Evolutionary conservation across 2,113 vertebrate species (phyloP).

Genomic region (Anguilla rostrata): DNA sequence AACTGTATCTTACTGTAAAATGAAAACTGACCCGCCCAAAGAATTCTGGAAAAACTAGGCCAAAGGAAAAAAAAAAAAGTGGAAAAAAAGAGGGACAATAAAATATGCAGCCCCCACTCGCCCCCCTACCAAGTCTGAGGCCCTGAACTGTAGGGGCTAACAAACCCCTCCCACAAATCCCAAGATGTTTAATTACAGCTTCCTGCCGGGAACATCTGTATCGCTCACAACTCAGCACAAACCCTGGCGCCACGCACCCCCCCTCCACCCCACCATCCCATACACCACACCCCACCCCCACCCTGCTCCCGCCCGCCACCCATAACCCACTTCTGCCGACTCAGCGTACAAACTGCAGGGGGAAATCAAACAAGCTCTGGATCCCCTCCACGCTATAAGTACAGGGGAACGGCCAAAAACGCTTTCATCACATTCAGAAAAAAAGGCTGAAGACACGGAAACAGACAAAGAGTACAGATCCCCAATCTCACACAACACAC

Average conservation of each 20-base stretch:
- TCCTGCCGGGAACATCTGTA: constrained; percentile 14
- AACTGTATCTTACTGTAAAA: background rate
- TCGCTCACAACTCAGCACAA: background rate
- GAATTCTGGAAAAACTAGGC: background rate
- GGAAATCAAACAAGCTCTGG: background rate
- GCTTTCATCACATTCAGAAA: background rate
- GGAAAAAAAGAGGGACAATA: background rate
- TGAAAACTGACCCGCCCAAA: background rate
- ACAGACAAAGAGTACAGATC: background rate
- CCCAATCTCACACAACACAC: background rate
- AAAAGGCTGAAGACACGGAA: background rate
- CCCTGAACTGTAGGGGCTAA: background rate
- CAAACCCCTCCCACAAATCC: background rate
- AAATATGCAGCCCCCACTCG: background rate
- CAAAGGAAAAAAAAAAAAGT: background rate
- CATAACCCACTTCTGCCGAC: background rate
- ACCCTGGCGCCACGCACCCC: background rate
- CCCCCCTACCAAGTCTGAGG: background rate
- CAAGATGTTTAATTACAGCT: constrained; percentile 4
- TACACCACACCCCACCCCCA: too few species aligned
- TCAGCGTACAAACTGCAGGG: background rate
- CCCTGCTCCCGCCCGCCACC: background rate
- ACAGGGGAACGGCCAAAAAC: background rate
- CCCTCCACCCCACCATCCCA: background rate
- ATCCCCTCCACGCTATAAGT: background rate